A percentile compares a stretch with the other conserved stretches of the same genome.
Evolutionary conservation across 2,888 invertebrate genomes (phyloP).

Genomic region (Nasonia oneida): DNA sequence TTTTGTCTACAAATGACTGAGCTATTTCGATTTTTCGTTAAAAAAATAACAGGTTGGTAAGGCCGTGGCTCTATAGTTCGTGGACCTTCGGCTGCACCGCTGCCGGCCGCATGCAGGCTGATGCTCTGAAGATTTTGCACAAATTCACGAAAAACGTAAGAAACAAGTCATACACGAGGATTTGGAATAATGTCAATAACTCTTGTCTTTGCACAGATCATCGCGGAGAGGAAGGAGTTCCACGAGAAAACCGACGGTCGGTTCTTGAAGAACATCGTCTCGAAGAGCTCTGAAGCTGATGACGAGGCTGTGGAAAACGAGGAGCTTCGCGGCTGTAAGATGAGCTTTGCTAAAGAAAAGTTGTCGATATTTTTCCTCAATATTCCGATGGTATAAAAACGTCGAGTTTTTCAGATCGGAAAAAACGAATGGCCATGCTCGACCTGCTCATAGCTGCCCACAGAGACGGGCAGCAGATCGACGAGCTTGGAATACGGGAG

Average conservation of each 20-base stretch:
- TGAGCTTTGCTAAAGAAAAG: background rate
- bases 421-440: slow-evolving; percentile 70
- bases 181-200: background rate
- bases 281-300: slow-evolving; percentile 14
- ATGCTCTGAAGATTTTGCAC: slow-evolving; percentile 80
- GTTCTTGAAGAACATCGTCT: slow-evolving; percentile 31
- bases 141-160: slow-evolving; percentile 78
- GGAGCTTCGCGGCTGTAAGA: background rate
- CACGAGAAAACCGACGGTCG: slow-evolving; percentile 65
- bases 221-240: slow-evolving; percentile 68
- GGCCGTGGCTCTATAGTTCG: slow-evolving; percentile 82
- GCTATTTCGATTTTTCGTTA: background rate
- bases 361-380: too few relatives aligned
- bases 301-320: background rate
- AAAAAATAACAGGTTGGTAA: slow-evolving; percentile 71
- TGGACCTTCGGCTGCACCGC: slow-evolving; percentile 81
- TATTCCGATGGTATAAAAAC: background rate
- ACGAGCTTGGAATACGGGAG: slow-evolving; percentile 71
- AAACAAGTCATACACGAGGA: background rate
- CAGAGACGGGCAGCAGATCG: slow-evolving; percentile 65
- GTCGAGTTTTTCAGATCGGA: slow-evolving; percentile 55
- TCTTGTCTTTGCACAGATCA: slow-evolving; percentile 65
- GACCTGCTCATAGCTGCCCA: slow-evolving; percentile 71
- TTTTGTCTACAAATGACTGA: background rate
- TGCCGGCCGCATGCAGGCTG: slow-evolving; percentile 80